phyloP scores from a whole-genome alignment of 2,113 vertebrate genomes.

The Caretta caretta region DNA sequence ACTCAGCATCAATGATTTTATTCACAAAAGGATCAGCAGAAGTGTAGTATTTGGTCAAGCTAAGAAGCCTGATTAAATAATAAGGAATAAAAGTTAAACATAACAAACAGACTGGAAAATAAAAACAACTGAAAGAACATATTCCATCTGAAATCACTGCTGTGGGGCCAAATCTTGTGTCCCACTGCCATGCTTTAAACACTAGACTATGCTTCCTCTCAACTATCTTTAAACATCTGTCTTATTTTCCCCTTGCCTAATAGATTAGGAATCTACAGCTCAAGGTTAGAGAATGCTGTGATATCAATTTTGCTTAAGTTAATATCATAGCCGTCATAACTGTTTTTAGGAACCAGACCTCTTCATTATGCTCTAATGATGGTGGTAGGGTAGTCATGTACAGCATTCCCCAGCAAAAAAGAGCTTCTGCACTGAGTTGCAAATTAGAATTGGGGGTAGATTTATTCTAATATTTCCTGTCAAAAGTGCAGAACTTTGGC shows the following conservation, averaged over 20 bases:
- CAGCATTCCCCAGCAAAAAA: background rate
- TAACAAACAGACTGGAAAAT: background rate
- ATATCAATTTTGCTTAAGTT: slow-evolving; percentile 32
- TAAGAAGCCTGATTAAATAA: background rate
- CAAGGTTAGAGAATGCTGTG: background rate
- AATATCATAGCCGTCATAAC: background rate
- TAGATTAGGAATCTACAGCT: background rate
- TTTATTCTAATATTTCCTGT: background rate
- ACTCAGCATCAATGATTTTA: background rate
- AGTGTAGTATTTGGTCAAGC: background rate
- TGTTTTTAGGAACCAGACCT: slow-evolving; percentile 6
- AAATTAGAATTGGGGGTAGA: background rate
- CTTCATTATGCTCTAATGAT: background rate
- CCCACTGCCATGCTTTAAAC: background rate
- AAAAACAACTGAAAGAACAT: background rate
- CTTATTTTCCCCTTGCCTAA: background rate
- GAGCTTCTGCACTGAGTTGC: background rate
- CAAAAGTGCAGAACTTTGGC: background rate
- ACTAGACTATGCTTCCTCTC: background rate
- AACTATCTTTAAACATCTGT: background rate
- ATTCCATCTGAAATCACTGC: background rate
- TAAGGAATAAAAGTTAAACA: background rate
- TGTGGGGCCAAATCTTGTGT: background rate
- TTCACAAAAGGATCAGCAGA: background rate
- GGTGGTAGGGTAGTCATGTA: background rate